These are phyloP conservation scores for Synanthedon tipuliformis DNA, from an alignment of 2,888 invertebrate genomes.

Conservation along the genomic window DNA sequence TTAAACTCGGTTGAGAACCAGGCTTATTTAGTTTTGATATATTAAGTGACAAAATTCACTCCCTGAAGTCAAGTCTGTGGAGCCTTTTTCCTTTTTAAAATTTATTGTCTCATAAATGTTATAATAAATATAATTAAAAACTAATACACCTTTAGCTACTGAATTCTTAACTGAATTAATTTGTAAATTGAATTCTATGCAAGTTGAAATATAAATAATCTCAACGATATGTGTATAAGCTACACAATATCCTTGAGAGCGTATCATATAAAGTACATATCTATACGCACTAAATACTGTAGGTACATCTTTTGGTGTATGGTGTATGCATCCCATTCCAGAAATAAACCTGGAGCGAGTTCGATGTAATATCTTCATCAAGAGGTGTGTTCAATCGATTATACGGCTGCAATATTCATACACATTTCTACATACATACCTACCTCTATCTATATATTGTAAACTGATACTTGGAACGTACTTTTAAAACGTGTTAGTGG, in stretches of 20 bases:
- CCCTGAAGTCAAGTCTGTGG: background rate
- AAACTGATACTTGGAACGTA: no score
- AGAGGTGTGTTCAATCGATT: slow-evolving; percentile 64
- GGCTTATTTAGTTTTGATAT: slow-evolving; percentile 59
- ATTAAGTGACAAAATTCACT: slow-evolving; percentile 48
- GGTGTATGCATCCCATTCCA: slow-evolving; percentile 16
- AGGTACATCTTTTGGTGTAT: background rate
- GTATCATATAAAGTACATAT: no score
- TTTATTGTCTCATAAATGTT: no score
- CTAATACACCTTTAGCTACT: no score
- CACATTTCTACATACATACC: slow-evolving; percentile 5
- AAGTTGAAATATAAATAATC: no score
- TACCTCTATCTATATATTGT: background rate
- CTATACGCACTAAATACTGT: slow-evolving; percentile 19
- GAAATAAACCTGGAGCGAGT: slow-evolving; percentile 52
- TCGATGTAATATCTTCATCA: slow-evolving; percentile 59
- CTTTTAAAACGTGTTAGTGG: no score
- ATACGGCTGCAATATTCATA: slow-evolving; percentile 35
- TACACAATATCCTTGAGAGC: no score
- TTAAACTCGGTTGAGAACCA: slow-evolving; percentile 49
- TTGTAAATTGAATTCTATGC: no score
- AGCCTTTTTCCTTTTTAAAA: no score
- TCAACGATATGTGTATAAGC: no score
- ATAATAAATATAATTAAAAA: no score
- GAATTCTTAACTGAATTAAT: no score